phyloP scores from a whole-genome alignment of 1,140 invertebrate species.

The Augochlora pura region DNA sequence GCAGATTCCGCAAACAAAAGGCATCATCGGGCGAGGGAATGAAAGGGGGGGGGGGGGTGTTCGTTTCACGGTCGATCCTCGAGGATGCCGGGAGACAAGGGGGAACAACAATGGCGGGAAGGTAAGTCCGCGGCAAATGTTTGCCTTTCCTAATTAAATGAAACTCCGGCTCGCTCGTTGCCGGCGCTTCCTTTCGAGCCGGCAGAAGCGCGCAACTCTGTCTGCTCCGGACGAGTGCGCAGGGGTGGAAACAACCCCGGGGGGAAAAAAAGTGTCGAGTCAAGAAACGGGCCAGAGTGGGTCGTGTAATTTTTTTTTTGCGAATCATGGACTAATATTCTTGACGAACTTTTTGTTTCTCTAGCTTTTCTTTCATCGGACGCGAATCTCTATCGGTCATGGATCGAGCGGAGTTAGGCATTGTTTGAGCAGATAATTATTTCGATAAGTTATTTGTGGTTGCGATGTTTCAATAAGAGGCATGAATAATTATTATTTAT shows the following conservation, averaged over 20 bases:
- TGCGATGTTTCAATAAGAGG: no score
- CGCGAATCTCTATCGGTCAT: neutral
- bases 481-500: no score
- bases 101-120: constrained; percentile 42
- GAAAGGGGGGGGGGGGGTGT: neutral
- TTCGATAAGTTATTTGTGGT: no score
- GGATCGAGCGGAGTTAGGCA: no score
- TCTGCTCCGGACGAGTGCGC: no score
- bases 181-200: neutral
- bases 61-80: constrained; percentile 32
- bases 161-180: constrained; percentile 20
- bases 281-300: neutral
- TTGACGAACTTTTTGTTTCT: neutral
- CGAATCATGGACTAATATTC: neutral
- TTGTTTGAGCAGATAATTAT: no score
- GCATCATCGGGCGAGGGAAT: neutral
- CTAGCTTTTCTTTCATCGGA: neutral
- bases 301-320: constrained; percentile 12
- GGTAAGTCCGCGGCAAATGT: constrained; percentile 41
- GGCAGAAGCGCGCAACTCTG: neutral
- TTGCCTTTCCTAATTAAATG: constrained; percentile 57
- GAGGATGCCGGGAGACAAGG: constrained; percentile 21
- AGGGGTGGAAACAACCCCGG: no score
- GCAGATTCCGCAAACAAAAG: constrained; percentile 24
- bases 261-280: constrained; percentile 12